Conservation (phyloP, 1,140 invertebrate species). For the Diorhabda elongata region DNA sequence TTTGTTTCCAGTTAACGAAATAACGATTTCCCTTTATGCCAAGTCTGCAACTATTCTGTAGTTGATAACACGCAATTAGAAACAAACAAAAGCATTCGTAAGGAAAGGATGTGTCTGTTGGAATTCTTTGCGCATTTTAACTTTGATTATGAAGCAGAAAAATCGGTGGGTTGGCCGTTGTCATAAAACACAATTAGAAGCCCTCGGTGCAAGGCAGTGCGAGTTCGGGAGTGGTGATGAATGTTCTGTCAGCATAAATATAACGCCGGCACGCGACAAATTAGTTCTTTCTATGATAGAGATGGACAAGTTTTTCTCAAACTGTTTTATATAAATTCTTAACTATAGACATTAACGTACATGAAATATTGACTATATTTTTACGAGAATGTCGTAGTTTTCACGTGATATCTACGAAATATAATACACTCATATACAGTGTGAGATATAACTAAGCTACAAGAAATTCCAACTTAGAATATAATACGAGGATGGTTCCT, state of each 20-base stretch:
- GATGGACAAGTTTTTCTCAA: no score
- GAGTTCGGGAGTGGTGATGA: conserved; percentile 31
- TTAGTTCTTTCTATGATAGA: neutral
- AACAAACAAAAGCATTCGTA: neutral
- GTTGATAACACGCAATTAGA: conserved; percentile 1
- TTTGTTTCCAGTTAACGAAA: no score
- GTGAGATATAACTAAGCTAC: no score
- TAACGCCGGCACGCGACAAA: conserved; percentile 33
- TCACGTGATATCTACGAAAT: no score
- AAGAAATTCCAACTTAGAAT: no score
- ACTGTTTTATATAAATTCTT: no score
- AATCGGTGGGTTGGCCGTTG: conserved; percentile 32
- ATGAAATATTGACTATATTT: no score
- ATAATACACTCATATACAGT: no score
- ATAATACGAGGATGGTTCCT: no score
- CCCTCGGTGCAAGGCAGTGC: conserved; percentile 29
- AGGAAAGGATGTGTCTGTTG: conserved; percentile 1
- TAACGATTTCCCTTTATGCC: no score
- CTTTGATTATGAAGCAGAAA: conserved; percentile 32
- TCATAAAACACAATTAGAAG: conserved; percentile 36
- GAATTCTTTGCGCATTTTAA: conserved; percentile 28
- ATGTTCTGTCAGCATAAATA: conserved; percentile 36
- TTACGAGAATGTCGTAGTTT: no score
- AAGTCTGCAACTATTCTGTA: neutral
- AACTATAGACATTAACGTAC: no score